Evolutionary conservation across 2,888 invertebrate species (phyloP), one percentile per base, ranked within the genome.

Genomic region (Pachycephus smyrnensis): DNA sequence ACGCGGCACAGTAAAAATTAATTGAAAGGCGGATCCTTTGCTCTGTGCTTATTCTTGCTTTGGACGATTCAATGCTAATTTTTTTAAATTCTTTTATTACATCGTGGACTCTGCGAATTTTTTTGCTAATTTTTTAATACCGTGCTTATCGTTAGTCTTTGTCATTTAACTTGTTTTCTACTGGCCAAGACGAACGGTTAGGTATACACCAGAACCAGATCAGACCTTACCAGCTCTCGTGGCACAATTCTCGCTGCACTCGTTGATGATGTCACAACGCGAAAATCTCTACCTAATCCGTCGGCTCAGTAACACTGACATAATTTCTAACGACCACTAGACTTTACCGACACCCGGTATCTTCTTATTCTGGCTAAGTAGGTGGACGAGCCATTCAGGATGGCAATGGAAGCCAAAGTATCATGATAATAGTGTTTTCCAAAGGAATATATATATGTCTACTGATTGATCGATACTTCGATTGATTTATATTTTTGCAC

Each of bases 371-470:
- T 9, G 12, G 15, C 71, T 84, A 87, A 83, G 88, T 88, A 87
- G 88, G 88, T 86, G 86, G 85, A 87, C 87, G 77, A 80, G 85
- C 81, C 84, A 84, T 82, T 79, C 85, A 84, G 83, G 83, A 84
- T 86, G 84, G 85, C 81, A 77, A 81, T 73, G 75, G 82, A 83
- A 79, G 79, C 84, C 84, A 83, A 85, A 86, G 77, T 75, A 31
- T 75, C 79, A 85, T 87, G 87, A 75, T 86, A 86, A 87, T 86
- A 69, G 23, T n/a, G 9, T 79, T 83, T 82, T 81, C 78, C 81
- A 55, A 55, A 55, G 40, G 15, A 15, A 55, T 23, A 9, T 23
- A 9, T 55, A 30, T 12, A 35, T n/a, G 30, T 37, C 32, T 55
- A 69, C 77, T 40, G 75, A 69, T 40, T 2, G 75, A 69, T 40